These are phyloP conservation scores for Tetheella fluctuosa DNA, from an alignment of 2,888 invertebrate genomes.

Conservation along the genomic window DNA sequence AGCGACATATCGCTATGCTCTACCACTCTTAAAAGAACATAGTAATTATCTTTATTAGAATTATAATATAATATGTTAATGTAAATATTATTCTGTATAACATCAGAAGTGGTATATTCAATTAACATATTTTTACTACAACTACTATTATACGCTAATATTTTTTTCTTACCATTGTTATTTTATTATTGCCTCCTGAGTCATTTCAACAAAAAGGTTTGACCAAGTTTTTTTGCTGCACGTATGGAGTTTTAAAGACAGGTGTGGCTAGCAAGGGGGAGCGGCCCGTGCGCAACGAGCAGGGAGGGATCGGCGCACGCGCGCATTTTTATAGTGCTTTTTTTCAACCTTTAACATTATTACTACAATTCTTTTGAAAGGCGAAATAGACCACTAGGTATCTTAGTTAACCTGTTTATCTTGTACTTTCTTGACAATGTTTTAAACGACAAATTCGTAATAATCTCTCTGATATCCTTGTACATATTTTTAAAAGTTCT, in stretches of 20 bases:
- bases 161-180: background rate
- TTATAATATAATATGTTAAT: no score
- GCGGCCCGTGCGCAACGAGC: conserved; percentile 42
- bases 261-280: conserved; percentile 45
- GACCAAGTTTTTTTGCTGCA: conserved; percentile 5
- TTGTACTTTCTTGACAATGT: background rate
- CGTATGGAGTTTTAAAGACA: conserved; percentile 38
- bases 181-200: background rate
- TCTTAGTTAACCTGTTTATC: background rate
- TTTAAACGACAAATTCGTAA: background rate
- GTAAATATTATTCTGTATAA: background rate
- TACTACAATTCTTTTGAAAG: conserved; percentile 15
- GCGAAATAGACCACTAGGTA: background rate
- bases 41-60: background rate
- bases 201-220: background rate
- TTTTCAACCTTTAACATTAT: conserved; percentile 22
- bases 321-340: conserved; percentile 33
- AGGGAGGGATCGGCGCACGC: conserved; percentile 35
- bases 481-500: no score
- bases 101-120: conserved; percentile 3
- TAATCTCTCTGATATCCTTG: no score
- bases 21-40: no score
- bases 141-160: background rate
- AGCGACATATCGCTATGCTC: no score
- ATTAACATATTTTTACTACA: background rate